Percentiles rank a stretch among this genome's conserved stretches.
These are phyloP conservation scores for Urocyon cinereoargenteus DNA, from an alignment of 2,797 vertebrate species.

Conservation along the genomic window DNA sequence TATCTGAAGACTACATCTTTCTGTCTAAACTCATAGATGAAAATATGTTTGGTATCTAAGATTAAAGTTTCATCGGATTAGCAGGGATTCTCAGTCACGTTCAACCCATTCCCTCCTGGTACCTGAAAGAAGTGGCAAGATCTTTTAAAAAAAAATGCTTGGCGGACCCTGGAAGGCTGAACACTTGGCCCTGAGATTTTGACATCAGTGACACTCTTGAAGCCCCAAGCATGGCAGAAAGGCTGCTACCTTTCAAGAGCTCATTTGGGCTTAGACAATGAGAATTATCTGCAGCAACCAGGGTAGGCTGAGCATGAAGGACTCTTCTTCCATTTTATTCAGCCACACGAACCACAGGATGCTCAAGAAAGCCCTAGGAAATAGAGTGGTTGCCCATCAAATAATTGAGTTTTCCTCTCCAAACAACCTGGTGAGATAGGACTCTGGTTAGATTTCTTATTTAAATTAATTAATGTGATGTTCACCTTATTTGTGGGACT, in stretches of 20 bases:
- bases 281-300: background rate
- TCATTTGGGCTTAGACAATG: background rate
- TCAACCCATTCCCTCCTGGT: background rate
- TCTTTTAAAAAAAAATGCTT: background rate
- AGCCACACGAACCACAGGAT: background rate
- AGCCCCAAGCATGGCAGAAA: background rate
- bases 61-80: background rate
- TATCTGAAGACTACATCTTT: background rate
- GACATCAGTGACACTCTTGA: background rate
- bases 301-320: background rate
- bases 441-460: background rate
- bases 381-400: background rate
- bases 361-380: background rate
- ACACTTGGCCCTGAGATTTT: background rate
- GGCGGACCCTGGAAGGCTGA: background rate
- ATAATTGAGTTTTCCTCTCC: background rate
- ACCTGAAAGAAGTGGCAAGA: background rate
- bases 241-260: background rate
- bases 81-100: background rate
- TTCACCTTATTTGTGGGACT: background rate
- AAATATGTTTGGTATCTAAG: background rate
- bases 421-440: background rate
- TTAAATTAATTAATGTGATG: background rate
- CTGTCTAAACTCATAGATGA: background rate
- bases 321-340: background rate